phyloP scores from a whole-genome alignment of 2,113 vertebrate genomes.

The Tyrannus savana region DNA sequence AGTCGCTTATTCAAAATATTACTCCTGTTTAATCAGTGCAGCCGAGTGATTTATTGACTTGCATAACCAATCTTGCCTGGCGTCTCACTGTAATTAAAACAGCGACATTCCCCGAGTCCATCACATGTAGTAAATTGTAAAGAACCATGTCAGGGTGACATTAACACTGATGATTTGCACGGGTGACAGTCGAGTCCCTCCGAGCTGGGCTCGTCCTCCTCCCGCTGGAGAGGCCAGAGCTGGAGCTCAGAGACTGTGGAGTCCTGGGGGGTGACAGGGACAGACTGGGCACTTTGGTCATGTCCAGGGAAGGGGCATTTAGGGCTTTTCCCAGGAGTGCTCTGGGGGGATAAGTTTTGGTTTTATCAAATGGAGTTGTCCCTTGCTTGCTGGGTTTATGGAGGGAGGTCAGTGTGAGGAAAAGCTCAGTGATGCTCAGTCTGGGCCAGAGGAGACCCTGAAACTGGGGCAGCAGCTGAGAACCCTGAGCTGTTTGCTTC shows the following conservation, averaged over 20 bases:
- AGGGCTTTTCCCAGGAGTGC: background rate
- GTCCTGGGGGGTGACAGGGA: background rate
- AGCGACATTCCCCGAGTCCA: background rate
- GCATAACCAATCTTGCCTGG: conserved; percentile 40
- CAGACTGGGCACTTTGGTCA: accelerated
- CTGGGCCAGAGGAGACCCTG: background rate
- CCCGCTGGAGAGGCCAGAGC: accelerated
- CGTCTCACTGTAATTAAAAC: conserved; percentile 57
- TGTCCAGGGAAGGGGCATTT: background rate
- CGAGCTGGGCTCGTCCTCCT: background rate
- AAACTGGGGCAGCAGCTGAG: background rate
- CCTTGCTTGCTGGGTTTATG: accelerated
- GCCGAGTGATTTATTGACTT: conserved; percentile 68
- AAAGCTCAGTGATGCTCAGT: background rate
- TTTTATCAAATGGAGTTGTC: background rate
- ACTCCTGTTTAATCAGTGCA: conserved; percentile 64
- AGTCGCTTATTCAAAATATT: conserved; percentile 69
- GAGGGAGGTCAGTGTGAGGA: background rate
- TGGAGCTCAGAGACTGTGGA: background rate
- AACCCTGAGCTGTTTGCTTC: accelerated
- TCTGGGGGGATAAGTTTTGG: accelerated
- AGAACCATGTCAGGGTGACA: background rate
- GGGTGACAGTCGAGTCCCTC: background rate
- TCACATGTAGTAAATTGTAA: conserved; percentile 20
- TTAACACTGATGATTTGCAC: accelerated